These are phyloP conservation scores for Pachypeltis micranthus DNA, from an alignment of 1,140 invertebrate genomes.

Conservation along the genomic window DNA sequence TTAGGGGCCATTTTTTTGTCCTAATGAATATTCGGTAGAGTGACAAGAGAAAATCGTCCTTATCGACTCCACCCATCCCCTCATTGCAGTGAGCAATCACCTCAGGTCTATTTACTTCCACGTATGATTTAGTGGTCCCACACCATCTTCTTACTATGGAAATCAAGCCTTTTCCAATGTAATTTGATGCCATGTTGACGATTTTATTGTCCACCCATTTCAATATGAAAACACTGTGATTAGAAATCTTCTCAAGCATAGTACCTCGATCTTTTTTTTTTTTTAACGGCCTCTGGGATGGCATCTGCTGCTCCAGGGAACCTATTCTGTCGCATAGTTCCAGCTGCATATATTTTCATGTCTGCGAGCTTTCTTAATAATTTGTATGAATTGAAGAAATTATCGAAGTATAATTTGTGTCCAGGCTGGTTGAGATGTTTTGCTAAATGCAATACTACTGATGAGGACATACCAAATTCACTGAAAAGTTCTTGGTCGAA, in stretches of 20 bases:
- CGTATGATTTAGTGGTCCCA: conserved; percentile 20
- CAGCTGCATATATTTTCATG: conserved; percentile 32
- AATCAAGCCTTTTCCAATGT: conserved; percentile 26
- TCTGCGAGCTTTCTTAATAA: conserved; percentile 32
- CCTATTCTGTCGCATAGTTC: conserved; percentile 32
- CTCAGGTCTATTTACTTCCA: too few species aligned
- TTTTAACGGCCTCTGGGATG: too few species aligned
- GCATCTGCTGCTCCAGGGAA: too few species aligned
- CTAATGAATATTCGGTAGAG: background rate
- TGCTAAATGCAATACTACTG: conserved; percentile 7
- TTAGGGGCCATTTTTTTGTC: background rate
- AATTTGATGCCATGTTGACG: background rate
- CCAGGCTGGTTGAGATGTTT: background rate
- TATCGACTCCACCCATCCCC: conserved; percentile 34
- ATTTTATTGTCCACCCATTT: background rate
- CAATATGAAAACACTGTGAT: too few species aligned
- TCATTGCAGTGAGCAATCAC: conserved; percentile 8
- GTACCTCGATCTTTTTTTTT: too few species aligned
- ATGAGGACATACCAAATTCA: conserved; percentile 13
- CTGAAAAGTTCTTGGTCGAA: conserved; percentile 11
- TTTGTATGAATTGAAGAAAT: conserved; percentile 32
- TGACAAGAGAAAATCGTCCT: background rate
- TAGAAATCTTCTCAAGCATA: too few species aligned
- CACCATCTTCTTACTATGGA: conserved; percentile 32
- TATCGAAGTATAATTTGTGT: conserved; percentile 25